phyloP scores from a whole-genome alignment of 2,888 invertebrate species.

The Cylloceria caligata region DNA sequence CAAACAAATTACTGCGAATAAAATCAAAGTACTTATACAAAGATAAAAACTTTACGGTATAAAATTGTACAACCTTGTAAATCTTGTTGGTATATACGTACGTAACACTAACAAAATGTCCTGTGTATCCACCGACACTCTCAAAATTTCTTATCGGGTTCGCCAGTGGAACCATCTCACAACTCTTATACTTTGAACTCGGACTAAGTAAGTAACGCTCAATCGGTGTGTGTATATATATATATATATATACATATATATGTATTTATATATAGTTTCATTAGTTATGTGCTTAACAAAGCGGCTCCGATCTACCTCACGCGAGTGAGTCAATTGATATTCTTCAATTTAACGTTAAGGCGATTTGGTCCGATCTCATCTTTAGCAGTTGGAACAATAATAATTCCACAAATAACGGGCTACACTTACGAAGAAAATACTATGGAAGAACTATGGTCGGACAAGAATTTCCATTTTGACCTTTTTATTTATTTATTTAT shows the following conservation, averaged over 20 bases:
- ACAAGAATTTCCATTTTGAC: neutral
- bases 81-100: conserved; percentile 56
- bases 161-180: conserved; percentile 61
- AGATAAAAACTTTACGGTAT: conserved; percentile 65
- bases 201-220: conserved; percentile 74
- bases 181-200: conserved; percentile 70
- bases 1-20: conserved; percentile 16
- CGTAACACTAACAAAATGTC: conserved; percentile 66
- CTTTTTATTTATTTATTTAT: conserved; percentile 18
- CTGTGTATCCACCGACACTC: conserved; percentile 62
- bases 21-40: conserved; percentile 46
- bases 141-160: conserved; percentile 35
- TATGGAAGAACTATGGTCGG: conserved; percentile 11
- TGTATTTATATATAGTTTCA: conserved; percentile 48
- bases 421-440: conserved; percentile 34
- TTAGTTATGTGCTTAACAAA: conserved; percentile 77
- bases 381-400: conserved; percentile 64
- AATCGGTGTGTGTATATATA: conserved; percentile 71
- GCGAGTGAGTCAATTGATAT: conserved; percentile 56
- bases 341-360: conserved; percentile 75
- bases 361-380: conserved; percentile 80
- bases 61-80: conserved; percentile 66
- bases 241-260: conserved; percentile 39
- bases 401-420: conserved; percentile 54
- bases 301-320: conserved; percentile 72